Base-by-base conservation (phyloP, 2,113 vertebrate species). In the Lepidothrix coronata region DNA sequence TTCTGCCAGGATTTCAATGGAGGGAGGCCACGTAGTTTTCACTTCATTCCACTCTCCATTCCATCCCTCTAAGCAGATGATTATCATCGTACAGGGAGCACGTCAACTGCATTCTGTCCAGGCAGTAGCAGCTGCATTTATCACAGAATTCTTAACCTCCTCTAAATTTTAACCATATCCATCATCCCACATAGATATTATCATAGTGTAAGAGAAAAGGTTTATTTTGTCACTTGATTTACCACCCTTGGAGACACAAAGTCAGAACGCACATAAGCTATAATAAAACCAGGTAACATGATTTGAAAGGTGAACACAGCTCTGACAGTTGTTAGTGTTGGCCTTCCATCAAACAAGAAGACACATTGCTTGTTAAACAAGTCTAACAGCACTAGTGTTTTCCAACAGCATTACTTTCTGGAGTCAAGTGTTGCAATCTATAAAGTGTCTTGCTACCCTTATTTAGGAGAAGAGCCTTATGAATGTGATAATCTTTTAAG, bases 321-420 rank as follows among this genome's bases (percentile, higher is more conserved):
- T 91, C 70, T 96, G 92, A 68, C 71, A 72, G 67, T 24, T 90
- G 85, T 70, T 93, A 88, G 93, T 91, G 58, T 89, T 66, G 62
- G 46, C 49, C 93, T 91, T 82, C 89, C 82, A 58, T 18, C 54
- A n/a, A 44, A 92, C 94, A 96, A 82, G 54, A 41, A 82, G 62
- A 95, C 54, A 85, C 89, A 70, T 58, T 71, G 54, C 74, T 89
- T 2, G 8, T 85, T 83, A 73, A 91, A 93, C 62, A 68, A 79
- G 58, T 76, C 75, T 72, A 67, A 62, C 75, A 91, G 49, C 74
- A 61, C 75, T 79, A 58, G n/a, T 67, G 31, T 89, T 93, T 91
- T 89, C 48, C 88, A 91, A 81, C 54, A 88, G 52, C 48, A 43
- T 91, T 77, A 48, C 58, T 85, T 80, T 73, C 63, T 66, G 55